phyloP scores from a whole-genome alignment of 2,888 invertebrate species.

The Microchrysa polita region DNA sequence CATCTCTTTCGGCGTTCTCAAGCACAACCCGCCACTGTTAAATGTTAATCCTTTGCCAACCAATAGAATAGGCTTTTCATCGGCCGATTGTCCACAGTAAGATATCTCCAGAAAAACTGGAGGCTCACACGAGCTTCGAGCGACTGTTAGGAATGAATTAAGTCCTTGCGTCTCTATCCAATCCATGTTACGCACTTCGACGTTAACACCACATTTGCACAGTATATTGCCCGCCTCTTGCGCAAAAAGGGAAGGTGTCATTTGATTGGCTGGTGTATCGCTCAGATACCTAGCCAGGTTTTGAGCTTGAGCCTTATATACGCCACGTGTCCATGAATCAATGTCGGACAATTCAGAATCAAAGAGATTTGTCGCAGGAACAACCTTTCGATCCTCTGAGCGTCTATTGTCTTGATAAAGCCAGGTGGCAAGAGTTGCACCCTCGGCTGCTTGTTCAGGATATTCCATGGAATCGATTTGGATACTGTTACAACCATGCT shows the following conservation, averaged over 20 bases:
- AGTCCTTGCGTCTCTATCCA: constrained; percentile 70
- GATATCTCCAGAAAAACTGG: constrained; percentile 68
- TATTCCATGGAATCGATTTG: constrained; percentile 72
- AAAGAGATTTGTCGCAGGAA: constrained; percentile 67
- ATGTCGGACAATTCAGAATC: constrained; percentile 68
- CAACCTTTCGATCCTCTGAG: constrained; percentile 63
- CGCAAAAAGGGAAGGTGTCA: constrained; percentile 80
- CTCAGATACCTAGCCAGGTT: constrained; percentile 75
- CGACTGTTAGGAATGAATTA: constrained; percentile 65
- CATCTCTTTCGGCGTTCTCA: constrained; percentile 56
- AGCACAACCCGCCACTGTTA: constrained; percentile 63
- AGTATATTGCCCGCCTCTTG: constrained; percentile 71
- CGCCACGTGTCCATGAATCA: constrained; percentile 72
- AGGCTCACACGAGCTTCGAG: constrained; percentile 66
- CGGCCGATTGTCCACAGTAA: constrained; percentile 65
- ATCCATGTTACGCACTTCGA: constrained; percentile 65
- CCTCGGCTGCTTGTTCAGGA: constrained; percentile 75
- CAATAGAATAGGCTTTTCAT: constrained; percentile 66
- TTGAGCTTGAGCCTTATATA: constrained; percentile 76
- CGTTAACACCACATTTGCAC: constrained; percentile 68
- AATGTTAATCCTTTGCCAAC: constrained; percentile 70
- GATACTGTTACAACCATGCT: constrained; percentile 67
- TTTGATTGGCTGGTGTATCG: constrained; percentile 78
- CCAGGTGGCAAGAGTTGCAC: constrained; percentile 68
- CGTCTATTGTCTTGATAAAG: constrained; percentile 71